phyloP scores from a whole-genome alignment of 2,888 invertebrate species.

The Ptychoptera albimana region DNA sequence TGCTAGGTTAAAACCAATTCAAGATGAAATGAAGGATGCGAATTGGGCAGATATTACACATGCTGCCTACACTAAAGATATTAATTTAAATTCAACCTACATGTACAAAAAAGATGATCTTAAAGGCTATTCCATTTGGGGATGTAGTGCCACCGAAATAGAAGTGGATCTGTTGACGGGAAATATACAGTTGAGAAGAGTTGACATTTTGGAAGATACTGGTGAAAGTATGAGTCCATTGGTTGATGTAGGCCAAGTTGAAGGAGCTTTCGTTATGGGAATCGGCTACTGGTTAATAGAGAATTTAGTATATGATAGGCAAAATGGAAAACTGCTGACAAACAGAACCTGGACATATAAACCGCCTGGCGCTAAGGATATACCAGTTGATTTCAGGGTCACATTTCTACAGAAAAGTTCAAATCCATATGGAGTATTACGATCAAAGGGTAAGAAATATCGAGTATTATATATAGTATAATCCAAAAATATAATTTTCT shows the following conservation, averaged over 20 bases:
- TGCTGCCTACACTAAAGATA: constrained; percentile 30
- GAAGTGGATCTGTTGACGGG: constrained; percentile 61
- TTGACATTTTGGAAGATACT: constrained; percentile 50
- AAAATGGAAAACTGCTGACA: constrained; percentile 44
- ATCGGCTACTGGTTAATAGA: constrained; percentile 55
- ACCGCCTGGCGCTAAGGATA: constrained; percentile 51
- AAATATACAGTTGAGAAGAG: constrained; percentile 42
- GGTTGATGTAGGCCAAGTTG: constrained; percentile 52
- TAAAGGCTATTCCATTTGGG: constrained; percentile 41
- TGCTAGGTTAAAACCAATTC: constrained; percentile 35
- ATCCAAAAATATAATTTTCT: no score
- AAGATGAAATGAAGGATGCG: constrained; percentile 31
- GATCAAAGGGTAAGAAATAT: constrained; percentile 43
- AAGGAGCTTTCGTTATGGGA: constrained; percentile 57
- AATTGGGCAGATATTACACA: constrained; percentile 38
- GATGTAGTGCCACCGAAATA: constrained; percentile 43
- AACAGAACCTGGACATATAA: constrained; percentile 59
- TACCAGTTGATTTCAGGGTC: constrained; percentile 50
- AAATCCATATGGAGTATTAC: constrained; percentile 44
- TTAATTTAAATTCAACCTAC: constrained; percentile 40
- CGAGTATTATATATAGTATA: neutral
- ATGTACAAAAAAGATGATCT: constrained; percentile 34
- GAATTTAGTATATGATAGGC: constrained; percentile 38
- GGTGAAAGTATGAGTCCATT: constrained; percentile 49
- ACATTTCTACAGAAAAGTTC: constrained; percentile 41